Evolutionary conservation across 2,888 invertebrate species (phyloP).

Genomic region (Perizoma flavofasciatum): DNA sequence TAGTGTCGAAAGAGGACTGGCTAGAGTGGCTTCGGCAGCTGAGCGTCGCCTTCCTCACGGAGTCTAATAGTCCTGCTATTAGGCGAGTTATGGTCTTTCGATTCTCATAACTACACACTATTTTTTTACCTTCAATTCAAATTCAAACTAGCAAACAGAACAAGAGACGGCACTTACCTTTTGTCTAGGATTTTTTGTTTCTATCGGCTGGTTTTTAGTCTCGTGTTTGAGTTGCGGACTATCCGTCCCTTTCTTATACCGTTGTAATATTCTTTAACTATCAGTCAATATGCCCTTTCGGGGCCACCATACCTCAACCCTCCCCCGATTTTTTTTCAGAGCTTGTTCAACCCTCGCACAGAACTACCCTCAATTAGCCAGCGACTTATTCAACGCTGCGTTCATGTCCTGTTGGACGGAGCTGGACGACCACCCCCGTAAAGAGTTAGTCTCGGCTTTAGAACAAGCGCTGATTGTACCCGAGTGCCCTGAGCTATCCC

Average conservation of each 20-base stretch:
- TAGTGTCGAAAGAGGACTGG: constrained; percentile 99
- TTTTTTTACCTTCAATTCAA: not conserved
- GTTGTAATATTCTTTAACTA: not conserved
- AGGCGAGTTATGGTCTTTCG: constrained; percentile 65
- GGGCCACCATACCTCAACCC: too few species aligned
- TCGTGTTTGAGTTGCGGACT: too few species aligned
- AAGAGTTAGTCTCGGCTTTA: constrained; percentile 92
- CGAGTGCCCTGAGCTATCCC: constrained; percentile 97
- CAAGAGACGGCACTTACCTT: too few species aligned
- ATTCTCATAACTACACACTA: constrained; percentile 11
- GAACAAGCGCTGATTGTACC: constrained; percentile 95
- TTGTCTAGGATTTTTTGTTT: too few species aligned
- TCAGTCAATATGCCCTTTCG: too few species aligned
- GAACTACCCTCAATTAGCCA: constrained; percentile 95
- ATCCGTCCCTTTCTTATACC: not conserved
- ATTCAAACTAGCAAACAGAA: too few species aligned
- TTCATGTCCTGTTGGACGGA: constrained; percentile 99
- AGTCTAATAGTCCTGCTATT: constrained; percentile 97
- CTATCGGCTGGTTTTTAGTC: too few species aligned
- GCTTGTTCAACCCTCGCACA: constrained; percentile 96
- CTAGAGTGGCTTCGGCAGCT: constrained; percentile 97
- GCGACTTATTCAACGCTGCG: constrained; percentile 98
- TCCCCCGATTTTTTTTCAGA: constrained; percentile 60
- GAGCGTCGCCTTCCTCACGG: constrained; percentile 95
- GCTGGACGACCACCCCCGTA: constrained; percentile 91